These are phyloP conservation scores for Galleria mellonella DNA, from an alignment of 1,140 invertebrate genomes.

Conservation along the genomic window DNA sequence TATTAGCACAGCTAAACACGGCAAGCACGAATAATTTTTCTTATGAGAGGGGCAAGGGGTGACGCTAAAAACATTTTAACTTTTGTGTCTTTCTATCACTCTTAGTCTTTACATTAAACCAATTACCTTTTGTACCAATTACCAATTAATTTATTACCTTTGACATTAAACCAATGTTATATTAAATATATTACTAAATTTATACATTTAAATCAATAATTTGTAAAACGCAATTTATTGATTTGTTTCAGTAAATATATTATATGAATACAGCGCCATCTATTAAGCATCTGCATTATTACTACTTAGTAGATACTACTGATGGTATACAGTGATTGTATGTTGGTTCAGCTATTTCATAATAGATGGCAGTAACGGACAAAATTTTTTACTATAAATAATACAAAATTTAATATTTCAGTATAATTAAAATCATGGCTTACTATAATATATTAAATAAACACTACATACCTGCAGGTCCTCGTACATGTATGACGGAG, in stretches of 20 bases:
- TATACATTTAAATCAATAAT: conserved; percentile 4
- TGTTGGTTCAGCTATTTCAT: conserved; percentile 17
- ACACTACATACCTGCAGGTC: conserved; percentile 34
- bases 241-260: neutral
- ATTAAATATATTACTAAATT: too few relatives aligned
- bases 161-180: too few relatives aligned
- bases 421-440: too few relatives aligned
- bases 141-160: too few relatives aligned
- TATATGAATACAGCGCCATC: conserved; percentile 23
- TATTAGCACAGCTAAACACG: too few relatives aligned
- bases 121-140: too few relatives aligned
- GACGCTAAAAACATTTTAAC: too few relatives aligned
- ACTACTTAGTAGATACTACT: neutral
- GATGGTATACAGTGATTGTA: neutral
- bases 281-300: neutral
- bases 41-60: too few relatives aligned
- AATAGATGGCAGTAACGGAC: conserved; percentile 32
- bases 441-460: neutral
- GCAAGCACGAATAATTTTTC: too few relatives aligned
- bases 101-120: too few relatives aligned
- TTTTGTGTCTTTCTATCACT: too few relatives aligned
- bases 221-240: neutral
- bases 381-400: neutral
- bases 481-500: conserved; percentile 66
- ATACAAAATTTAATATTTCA: neutral